Percentiles rank a stretch among this genome's conserved stretches.
Conservation (phyloP, 2,113 vertebrate species). For the Chionomys nivalis region DNA sequence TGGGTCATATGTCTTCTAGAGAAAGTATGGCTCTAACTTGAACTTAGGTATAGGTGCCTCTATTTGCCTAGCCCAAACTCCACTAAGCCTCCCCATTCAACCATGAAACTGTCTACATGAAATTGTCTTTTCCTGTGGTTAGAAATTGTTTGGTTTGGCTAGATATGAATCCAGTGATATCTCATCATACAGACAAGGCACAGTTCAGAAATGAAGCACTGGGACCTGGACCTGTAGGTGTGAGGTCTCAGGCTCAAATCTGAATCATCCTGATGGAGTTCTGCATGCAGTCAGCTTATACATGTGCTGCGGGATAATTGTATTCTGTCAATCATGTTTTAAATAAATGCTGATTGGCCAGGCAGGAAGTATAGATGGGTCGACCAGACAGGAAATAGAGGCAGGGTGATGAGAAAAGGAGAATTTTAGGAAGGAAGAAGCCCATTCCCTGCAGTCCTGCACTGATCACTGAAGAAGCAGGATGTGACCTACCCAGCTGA, state of each 20-base stretch:
- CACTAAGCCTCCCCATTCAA: neutral
- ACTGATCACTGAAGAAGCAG: too few species aligned
- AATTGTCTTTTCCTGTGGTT: neutral
- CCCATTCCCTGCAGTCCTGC: too few species aligned
- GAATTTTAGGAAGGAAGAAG: too few species aligned
- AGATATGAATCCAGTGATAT: neutral
- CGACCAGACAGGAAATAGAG: too few species aligned
- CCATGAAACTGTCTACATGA: neutral
- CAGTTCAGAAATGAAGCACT: neutral
- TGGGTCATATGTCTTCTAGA: neutral
- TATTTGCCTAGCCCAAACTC: neutral
- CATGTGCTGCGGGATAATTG: too few species aligned
- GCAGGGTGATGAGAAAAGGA: too few species aligned
- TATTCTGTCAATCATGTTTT: too few species aligned
- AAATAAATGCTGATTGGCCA: too few species aligned
- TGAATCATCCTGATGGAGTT: neutral
- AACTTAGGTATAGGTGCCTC: conserved; percentile 18
- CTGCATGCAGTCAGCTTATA: neutral
- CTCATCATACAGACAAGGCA: neutral
- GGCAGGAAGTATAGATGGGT: too few species aligned
- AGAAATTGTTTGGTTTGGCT: neutral
- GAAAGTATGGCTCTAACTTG: neutral
- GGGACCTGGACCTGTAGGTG: neutral
- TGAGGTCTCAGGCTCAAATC: neutral
- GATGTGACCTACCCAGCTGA: too few species aligned